Conservation (phyloP, 2,888 invertebrate species). For the Athalia circularis region DNA sequence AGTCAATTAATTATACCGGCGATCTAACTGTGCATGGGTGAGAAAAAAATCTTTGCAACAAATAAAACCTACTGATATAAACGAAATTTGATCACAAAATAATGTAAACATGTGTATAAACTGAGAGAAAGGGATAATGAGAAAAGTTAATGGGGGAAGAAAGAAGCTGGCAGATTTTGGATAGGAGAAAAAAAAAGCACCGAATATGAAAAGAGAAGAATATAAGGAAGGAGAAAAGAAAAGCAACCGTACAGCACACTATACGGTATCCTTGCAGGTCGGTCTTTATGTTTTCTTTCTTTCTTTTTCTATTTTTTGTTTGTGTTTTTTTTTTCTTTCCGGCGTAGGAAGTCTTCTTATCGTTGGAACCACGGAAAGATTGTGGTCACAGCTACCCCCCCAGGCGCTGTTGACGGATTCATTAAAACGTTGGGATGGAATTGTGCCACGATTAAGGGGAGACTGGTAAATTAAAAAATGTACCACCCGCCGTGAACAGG, state of each 20-base stretch:
- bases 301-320: background rate
- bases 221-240: slow-evolving; percentile 36
- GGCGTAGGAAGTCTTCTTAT: slow-evolving; percentile 46
- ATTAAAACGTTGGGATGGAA: slow-evolving; percentile 65
- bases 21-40: too few relatives aligned
- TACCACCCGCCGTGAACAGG: slow-evolving; percentile 40
- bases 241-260: slow-evolving; percentile 33
- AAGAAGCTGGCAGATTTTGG: background rate
- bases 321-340: too few relatives aligned
- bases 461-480: slow-evolving; percentile 54
- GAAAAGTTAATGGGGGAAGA: too few relatives aligned
- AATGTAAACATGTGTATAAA: too few relatives aligned
- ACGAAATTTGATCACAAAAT: too few relatives aligned
- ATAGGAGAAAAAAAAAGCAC: background rate
- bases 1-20: too few relatives aligned
- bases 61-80: too few relatives aligned
- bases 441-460: slow-evolving; percentile 63
- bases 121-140: too few relatives aligned
- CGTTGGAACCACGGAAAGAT: slow-evolving; percentile 39
- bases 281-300: slow-evolving; percentile 33
- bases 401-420: slow-evolving; percentile 65
- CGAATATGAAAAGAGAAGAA: slow-evolving; percentile 41
- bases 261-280: slow-evolving; percentile 12
- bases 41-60: too few relatives aligned
- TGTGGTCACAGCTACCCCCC: slow-evolving; percentile 44